These are phyloP conservation scores for Gastrophysa polygoni DNA, from an alignment of 2,888 invertebrate species.

Conservation along the genomic window DNA sequence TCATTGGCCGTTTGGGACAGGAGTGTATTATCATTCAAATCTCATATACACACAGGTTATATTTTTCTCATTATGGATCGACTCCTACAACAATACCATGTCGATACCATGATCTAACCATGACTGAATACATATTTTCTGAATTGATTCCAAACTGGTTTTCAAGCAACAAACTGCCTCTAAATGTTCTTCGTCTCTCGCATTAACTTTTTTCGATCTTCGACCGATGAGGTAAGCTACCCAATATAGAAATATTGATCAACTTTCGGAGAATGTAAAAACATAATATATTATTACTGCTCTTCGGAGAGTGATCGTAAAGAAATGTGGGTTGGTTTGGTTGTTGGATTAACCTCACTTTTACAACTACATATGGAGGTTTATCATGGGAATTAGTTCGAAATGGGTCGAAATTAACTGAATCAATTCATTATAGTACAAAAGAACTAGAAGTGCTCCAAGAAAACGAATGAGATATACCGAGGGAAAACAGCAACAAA, in stretches of 20 bases:
- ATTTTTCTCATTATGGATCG: no score
- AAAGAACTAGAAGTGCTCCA: no score
- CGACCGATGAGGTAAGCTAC: slow-evolving; percentile 12
- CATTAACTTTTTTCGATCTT: not conserved
- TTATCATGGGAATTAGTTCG: not conserved
- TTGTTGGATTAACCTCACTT: not conserved
- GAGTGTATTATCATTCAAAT: no score
- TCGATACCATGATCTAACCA: not conserved
- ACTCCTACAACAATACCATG: not conserved
- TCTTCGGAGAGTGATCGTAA: not conserved
- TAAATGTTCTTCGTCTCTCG: not conserved
- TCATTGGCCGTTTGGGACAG: no score
- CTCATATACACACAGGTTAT: no score
- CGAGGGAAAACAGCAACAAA: no score
- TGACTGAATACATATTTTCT: not conserved
- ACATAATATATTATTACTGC: not conserved
- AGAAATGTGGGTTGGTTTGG: not conserved
- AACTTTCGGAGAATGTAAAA: not conserved
- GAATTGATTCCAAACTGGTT: not conserved
- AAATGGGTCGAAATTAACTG: not conserved
- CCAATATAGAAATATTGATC: slow-evolving; percentile 13
- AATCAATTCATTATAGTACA: no score
- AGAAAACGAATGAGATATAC: no score
- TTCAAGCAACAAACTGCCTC: not conserved
- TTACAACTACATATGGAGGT: not conserved